These are phyloP conservation scores for Phyllostomus discolor DNA, from an alignment of 2,113 vertebrate species.

Conservation along the genomic window DNA sequence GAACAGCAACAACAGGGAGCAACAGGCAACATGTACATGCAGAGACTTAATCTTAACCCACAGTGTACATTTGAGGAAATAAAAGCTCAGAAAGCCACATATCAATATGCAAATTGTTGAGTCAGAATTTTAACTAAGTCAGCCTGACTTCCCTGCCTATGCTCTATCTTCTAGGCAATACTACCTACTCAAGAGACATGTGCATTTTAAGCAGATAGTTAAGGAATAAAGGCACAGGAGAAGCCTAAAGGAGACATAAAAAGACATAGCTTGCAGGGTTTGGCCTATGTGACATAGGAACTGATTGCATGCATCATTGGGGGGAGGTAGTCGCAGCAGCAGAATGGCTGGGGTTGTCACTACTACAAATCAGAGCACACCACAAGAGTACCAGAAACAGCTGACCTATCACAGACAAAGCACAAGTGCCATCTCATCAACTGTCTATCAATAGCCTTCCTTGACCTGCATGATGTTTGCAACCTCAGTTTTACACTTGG, in stretches of 20 bases:
- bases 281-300: background rate
- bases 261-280: background rate
- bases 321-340: background rate
- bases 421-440: background rate
- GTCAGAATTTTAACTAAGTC: background rate
- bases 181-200: background rate
- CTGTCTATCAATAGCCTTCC: background rate
- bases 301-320: background rate
- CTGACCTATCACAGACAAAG: background rate
- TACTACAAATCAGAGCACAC: background rate
- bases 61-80: background rate
- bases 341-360: background rate
- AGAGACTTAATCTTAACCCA: background rate
- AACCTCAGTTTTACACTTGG: background rate
- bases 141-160: background rate
- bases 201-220: background rate
- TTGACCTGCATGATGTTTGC: background rate
- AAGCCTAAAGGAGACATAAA: background rate
- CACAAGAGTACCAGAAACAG: background rate
- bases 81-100: background rate
- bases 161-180: background rate
- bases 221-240: background rate
- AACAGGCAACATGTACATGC: background rate
- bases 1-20: background rate
- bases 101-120: background rate